Evolutionary conservation across 1,140 invertebrate species (phyloP).

Genomic region (Drosophila sulfurigaster): DNA sequence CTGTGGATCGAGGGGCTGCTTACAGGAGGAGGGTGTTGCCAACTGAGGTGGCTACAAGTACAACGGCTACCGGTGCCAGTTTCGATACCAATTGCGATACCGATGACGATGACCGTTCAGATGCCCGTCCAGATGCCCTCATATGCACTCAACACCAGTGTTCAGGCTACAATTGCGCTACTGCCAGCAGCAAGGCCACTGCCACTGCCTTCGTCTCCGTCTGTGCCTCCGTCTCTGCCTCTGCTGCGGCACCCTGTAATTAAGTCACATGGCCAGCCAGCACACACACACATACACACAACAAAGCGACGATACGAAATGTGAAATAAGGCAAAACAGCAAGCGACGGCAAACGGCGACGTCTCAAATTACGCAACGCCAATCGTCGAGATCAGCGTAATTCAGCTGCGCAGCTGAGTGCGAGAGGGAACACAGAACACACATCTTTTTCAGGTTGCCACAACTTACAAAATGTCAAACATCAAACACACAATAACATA

Average conservation of each 20-base stretch:
- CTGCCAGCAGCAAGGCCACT: constrained; percentile 63
- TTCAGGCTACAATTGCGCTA: constrained; percentile 12
- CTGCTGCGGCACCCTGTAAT: constrained; percentile 56
- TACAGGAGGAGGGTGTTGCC: neutral
- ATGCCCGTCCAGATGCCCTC: neutral
- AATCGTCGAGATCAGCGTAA: constrained; percentile 21
- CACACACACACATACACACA: neutral
- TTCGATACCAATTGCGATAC: neutral
- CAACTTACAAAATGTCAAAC: neutral
- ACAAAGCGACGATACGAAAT: constrained; percentile 21
- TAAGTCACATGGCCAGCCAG: constrained; percentile 55
- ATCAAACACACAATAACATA: neutral
- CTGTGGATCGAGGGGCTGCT: neutral
- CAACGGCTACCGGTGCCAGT: constrained; percentile 31
- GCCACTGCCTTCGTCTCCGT: constrained; percentile 27
- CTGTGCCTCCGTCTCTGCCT: constrained; percentile 18
- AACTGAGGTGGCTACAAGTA: constrained; percentile 28
- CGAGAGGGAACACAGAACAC: neutral
- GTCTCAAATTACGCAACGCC: constrained; percentile 43
- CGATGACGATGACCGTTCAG: neutral
- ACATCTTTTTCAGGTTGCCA: neutral
- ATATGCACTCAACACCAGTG: constrained; percentile 20
- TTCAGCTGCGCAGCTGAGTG: neutral
- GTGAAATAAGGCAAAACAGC: constrained; percentile 13
- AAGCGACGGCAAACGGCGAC: neutral